Evolutionary conservation across 1,140 invertebrate genomes (phyloP).

Genomic region (Microplitis demolitor): DNA sequence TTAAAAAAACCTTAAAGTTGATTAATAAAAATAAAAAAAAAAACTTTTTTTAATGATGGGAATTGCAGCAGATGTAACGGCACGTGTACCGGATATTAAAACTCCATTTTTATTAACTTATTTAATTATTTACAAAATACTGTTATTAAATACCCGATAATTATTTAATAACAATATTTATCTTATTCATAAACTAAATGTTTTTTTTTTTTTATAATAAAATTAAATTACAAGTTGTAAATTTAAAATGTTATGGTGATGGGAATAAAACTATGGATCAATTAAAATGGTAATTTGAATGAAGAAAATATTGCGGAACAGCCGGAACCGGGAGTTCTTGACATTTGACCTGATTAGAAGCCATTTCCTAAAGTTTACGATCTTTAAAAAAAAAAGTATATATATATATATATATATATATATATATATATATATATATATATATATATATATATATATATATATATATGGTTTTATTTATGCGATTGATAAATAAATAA

Average conservation of each 20-base stretch:
- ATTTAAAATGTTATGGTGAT: no score
- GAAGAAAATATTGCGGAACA: background rate
- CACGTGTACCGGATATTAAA: slow-evolving; percentile 11
- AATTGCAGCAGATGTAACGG: slow-evolving; percentile 20
- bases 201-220: no score
- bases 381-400: background rate
- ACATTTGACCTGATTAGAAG: slow-evolving; percentile 17
- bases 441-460: background rate
- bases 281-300: no score
- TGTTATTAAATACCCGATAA: no score
- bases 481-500: background rate
- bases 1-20: no score
- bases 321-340: slow-evolving; percentile 29
- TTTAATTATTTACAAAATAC: background rate
- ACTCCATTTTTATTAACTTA: background rate
- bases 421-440: background rate
- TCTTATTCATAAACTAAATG: no score
- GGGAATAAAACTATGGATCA: no score
- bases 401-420: background rate
- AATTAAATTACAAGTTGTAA: no score
- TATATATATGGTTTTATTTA: background rate
- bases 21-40: background rate
- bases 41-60: background rate
- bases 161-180: no score
- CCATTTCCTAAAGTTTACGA: background rate